A percentile compares a stretch with the other conserved stretches of the same genome.
Conservation (phyloP, 2,797 vertebrate genomes). For the Artibeus lituratus region DNA sequence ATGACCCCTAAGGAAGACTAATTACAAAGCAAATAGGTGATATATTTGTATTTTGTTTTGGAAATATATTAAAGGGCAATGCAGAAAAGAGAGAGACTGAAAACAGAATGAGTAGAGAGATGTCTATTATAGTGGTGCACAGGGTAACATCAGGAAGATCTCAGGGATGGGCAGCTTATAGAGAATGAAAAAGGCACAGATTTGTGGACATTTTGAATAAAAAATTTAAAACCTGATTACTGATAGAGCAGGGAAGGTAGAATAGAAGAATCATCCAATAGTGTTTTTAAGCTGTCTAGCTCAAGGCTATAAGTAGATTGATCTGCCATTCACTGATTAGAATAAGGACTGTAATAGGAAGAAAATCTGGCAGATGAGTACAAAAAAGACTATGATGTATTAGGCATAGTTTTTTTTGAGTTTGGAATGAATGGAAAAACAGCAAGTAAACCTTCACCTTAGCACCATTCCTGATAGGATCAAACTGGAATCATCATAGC, state of each 20-base stretch:
- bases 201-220: not conserved
- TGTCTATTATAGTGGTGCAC: not conserved
- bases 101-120: not conserved
- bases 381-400: not conserved
- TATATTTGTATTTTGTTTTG: not conserved
- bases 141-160: not conserved
- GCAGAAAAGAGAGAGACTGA: not conserved
- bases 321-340: not conserved
- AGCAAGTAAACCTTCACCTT: not conserved
- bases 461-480: not conserved
- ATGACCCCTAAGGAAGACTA: not conserved
- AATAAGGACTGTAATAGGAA: not conserved
- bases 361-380: not conserved
- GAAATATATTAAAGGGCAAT: not conserved
- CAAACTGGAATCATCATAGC: not conserved
- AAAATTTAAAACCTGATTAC: not conserved
- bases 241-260: not conserved
- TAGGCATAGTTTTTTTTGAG: not conserved
- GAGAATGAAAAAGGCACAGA: not conserved
- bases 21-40: not conserved
- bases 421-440: not conserved
- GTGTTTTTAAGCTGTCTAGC: not conserved
- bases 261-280: not conserved
- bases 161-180: fast-evolving
- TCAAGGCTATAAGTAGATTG: not conserved